phyloP scores from a whole-genome alignment of 1,140 invertebrate genomes.

The Zeugodacus cucurbitae region DNA sequence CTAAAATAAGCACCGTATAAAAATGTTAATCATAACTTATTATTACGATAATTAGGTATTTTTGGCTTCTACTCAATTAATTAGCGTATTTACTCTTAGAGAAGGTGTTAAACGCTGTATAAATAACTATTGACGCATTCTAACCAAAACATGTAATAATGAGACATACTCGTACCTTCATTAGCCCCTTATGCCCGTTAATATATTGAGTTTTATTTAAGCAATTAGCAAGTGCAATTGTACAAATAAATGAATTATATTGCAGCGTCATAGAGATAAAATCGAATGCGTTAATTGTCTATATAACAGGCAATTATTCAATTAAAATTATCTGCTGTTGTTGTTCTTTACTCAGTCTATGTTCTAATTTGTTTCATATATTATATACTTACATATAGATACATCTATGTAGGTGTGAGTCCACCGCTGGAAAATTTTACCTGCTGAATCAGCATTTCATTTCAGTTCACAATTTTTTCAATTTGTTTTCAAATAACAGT shows the following conservation, averaged over 20 bases:
- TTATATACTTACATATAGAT: not conserved
- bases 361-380: not conserved
- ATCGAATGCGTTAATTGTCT: not conserved
- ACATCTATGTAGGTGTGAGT: not conserved
- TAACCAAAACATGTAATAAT: not conserved
- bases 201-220: not conserved
- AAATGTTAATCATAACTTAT: too few species aligned
- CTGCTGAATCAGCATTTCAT: too few species aligned
- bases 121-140: not conserved
- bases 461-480: not conserved
- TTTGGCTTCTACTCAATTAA: too few species aligned
- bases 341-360: not conserved
- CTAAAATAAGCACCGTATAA: too few species aligned
- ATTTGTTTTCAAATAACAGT: not conserved
- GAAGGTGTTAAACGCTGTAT: not conserved
- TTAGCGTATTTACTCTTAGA: not conserved
- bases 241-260: not conserved
- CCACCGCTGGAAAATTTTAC: not conserved
- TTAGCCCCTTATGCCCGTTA: too few species aligned
- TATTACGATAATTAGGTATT: too few species aligned
- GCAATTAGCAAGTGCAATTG: not conserved
- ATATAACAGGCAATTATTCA: not conserved
- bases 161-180: not conserved
- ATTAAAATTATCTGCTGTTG: not conserved
- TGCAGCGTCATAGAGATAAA: not conserved